Base-by-base conservation (phyloP, 2,113 vertebrate genomes). In the Grantiella picta region DNA sequence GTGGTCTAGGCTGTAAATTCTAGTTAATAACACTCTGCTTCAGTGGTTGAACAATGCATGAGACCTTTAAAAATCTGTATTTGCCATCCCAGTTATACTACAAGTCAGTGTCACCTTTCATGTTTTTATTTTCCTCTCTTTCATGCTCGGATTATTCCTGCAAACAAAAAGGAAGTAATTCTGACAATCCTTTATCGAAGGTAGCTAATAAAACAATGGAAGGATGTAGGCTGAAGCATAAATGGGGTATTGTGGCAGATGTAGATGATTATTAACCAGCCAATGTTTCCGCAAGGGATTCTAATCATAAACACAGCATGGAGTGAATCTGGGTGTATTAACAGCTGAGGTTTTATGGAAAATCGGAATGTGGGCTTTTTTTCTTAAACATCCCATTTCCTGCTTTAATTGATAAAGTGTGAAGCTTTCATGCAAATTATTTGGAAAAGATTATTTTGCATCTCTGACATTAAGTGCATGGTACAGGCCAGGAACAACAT, bases 201-300 rank as follows among this genome's bases (percentile, higher is more conserved):
- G 82, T 89, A 96, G 91, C 80, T 95, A 90, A 92, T 96, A 90
- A 96, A 97, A 96, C 93, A 97, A 96, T 96, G 82, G 76, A 64
- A 93, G 91, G 93, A 92, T 94, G 79, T 92, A 82, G 77, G 45
- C 71, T 96, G 95, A 66, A 54, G 57, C 81, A 77, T 96, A 92
- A 96, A 95, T 95, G 90, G 84, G 86, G 47, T 93, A 79, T 86
- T 90, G 80, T 96, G 95, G 81, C 96, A 94, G 89, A 96, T 96
- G 90, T 79, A 54, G 82, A 94, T 93, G 90, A 92, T 97, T 97
- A 96, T 95, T 96, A 97, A 88, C 78, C 69, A 89, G 82, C 68
- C 86, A 87, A 92, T 94, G 92, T 91, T 95, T 96, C 95, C 69
- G 59, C 91, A 91, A 86, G 53, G 59, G 38, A 85, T 96, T 88